Conservation (phyloP, 2,797 vertebrate species). For the Siniperca scherzeri region DNA sequence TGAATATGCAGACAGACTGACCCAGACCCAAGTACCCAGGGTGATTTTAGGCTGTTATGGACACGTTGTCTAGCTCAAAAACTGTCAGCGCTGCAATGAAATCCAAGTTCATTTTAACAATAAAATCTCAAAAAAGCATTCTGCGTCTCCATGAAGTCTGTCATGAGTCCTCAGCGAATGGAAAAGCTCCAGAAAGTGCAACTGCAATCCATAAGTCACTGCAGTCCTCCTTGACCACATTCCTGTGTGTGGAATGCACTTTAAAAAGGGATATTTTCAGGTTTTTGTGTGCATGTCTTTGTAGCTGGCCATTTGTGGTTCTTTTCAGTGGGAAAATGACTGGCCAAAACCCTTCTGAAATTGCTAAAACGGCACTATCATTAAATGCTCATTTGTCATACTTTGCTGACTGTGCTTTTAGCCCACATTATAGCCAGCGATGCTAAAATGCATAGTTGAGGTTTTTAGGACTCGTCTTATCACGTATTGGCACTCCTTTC, state of each 20-base stretch:
- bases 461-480: slow-evolving; percentile 43
- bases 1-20: slow-evolving; percentile 2
- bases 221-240: slow-evolving; percentile 26
- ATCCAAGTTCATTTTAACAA: neutral
- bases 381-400: slow-evolving; percentile 70
- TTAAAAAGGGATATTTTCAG: slow-evolving; percentile 58
- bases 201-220: slow-evolving; percentile 25
- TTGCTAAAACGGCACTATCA: slow-evolving; percentile 60
- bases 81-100: neutral
- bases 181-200: slow-evolving; percentile 17
- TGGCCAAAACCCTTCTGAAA: slow-evolving; percentile 38
- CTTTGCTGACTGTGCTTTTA: slow-evolving; percentile 53
- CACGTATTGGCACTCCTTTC: slow-evolving; percentile 14
- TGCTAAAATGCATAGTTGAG: slow-evolving; percentile 28
- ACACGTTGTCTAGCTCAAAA: neutral
- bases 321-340: slow-evolving; percentile 27
- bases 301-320: slow-evolving; percentile 50
- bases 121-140: neutral
- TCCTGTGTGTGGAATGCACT: slow-evolving; percentile 47
- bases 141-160: slow-evolving; percentile 29
- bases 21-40: neutral
- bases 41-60: neutral
- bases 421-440: slow-evolving; percentile 13
- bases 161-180: neutral
- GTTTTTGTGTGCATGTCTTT: slow-evolving; percentile 45